These are phyloP conservation scores for Penelope pileata DNA, from an alignment of 2,113 vertebrate genomes.

Conservation along the genomic window DNA sequence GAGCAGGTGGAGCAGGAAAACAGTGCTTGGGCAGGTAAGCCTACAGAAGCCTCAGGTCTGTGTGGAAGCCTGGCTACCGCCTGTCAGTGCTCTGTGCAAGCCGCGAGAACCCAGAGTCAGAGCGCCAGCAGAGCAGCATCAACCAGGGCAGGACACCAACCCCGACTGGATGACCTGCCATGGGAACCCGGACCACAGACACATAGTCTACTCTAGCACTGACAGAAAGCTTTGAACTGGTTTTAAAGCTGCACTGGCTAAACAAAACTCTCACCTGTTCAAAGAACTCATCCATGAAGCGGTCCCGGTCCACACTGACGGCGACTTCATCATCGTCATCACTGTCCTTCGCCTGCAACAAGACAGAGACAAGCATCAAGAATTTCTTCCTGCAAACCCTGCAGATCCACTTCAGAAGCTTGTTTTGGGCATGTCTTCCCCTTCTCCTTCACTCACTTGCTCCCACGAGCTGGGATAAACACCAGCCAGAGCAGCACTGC, in stretches of 20 bases:
- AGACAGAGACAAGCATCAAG: background rate
- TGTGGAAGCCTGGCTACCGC: background rate
- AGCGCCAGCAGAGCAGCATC: background rate
- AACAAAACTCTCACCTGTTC: conserved; percentile 79
- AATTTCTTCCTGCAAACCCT: background rate
- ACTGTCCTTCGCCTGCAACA: conserved; percentile 81
- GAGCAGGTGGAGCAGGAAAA: background rate
- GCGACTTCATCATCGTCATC: conserved; percentile 85
- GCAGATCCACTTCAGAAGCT: background rate
- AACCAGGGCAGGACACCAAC: background rate
- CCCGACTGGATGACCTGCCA: fast-evolving
- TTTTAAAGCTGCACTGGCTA: background rate
- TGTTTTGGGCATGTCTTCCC: background rate
- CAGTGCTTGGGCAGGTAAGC: background rate
- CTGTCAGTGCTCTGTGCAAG: fast-evolving
- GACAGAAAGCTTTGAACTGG: background rate
- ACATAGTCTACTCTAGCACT: background rate
- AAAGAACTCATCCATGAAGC: conserved; percentile 88
- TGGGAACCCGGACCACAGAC: background rate
- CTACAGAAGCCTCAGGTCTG: background rate
- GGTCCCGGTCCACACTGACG: conserved; percentile 82
- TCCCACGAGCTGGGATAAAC: background rate
- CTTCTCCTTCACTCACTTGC: background rate
- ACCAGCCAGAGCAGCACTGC: fast-evolving
- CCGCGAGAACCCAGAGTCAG: fast-evolving